These are phyloP conservation scores for Crotalus tigris DNA, from an alignment of 2,113 vertebrate genomes.

Conservation along the genomic window DNA sequence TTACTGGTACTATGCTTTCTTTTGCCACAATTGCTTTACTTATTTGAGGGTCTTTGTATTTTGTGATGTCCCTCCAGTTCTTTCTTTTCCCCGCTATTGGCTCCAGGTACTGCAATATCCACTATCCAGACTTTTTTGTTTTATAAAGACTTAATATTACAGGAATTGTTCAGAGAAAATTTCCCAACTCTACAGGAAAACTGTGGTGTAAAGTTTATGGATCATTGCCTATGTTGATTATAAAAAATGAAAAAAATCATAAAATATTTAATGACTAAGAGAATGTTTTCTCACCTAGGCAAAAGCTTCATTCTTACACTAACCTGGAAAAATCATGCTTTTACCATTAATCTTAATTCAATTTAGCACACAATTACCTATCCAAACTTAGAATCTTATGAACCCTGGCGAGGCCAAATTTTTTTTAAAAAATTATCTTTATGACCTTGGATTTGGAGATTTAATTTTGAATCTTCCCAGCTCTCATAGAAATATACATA, in stretches of 20 bases:
- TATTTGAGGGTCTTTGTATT: neutral
- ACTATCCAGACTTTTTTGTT: neutral
- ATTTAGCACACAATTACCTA: neutral
- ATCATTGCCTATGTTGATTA: neutral
- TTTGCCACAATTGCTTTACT: neutral
- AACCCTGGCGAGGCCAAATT: neutral
- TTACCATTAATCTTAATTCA: neutral
- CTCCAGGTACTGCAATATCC: neutral
- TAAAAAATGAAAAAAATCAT: conserved; percentile 11
- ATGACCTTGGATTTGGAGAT: neutral
- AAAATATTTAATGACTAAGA: conserved; percentile 20
- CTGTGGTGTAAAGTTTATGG: neutral
- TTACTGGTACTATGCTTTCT: neutral
- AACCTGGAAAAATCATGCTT: neutral
- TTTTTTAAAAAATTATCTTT: neutral
- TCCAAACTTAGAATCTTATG: neutral
- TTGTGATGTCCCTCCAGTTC: neutral
- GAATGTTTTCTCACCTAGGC: neutral
- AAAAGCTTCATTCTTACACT: neutral
- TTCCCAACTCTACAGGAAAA: neutral
- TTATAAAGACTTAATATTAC: neutral
- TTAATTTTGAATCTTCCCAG: neutral
- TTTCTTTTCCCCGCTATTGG: neutral
- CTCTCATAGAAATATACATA: neutral
- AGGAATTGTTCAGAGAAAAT: neutral